Percentiles rank a stretch among this genome's conserved stretches.
phyloP scores from a whole-genome alignment of 2,888 invertebrate genomes.

The Lepetodrilus schrolli region DNA sequence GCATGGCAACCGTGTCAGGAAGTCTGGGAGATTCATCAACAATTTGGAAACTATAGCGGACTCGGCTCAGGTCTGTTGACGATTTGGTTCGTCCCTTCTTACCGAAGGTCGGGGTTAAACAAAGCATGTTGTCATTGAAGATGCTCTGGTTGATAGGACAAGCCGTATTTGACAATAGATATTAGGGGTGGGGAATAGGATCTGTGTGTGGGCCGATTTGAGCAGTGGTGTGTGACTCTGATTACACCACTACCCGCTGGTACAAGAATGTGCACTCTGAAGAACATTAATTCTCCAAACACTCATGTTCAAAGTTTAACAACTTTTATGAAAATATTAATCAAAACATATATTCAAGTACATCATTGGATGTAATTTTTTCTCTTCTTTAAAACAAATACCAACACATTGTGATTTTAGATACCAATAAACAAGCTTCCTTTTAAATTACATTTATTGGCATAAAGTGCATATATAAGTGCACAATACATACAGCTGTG shows the following conservation, averaged over 20 bases:
- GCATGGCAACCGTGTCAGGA: constrained; percentile 44
- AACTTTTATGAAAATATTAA: no score
- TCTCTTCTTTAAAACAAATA: neutral
- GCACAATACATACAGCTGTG: no score
- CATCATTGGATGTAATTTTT: neutral
- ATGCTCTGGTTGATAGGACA: constrained; percentile 22
- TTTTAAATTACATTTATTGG: no score
- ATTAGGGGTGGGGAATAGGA: constrained; percentile 6
- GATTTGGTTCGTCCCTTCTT: constrained; percentile 23
- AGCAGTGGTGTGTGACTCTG: constrained; percentile 16
- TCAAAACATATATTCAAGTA: neutral
- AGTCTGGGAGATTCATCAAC: constrained; percentile 47
- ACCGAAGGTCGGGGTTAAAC: constrained; percentile 9
- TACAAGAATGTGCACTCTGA: constrained; percentile 8
- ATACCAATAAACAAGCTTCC: no score
- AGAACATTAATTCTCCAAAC: neutral
- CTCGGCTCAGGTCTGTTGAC: constrained; percentile 7
- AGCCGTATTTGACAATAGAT: constrained; percentile 17
- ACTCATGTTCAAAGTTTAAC: neutral
- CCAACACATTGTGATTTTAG: neutral
- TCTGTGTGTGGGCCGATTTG: neutral
- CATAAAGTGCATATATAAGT: no score
- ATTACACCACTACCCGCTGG: constrained; percentile 1
- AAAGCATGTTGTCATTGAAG: constrained; percentile 23
- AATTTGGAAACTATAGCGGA: constrained; percentile 18